Evolutionary conservation across 2,113 vertebrate species (phyloP).

Genomic region (Psilopsiagon aurifrons): DNA sequence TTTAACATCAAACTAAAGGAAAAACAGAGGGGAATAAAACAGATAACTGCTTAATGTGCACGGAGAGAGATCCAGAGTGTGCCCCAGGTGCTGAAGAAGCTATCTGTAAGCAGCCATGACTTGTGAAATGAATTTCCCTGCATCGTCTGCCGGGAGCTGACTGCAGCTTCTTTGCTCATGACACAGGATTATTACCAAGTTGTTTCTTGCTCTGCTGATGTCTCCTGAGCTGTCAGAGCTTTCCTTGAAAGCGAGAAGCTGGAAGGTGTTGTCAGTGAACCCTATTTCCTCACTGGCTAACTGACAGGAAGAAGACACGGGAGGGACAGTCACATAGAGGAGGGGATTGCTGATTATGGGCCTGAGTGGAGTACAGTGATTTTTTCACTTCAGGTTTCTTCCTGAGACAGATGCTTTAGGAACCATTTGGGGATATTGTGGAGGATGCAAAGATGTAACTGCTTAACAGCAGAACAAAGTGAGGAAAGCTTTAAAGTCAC

Average conservation of each 20-base stretch:
- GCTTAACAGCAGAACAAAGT: not conserved
- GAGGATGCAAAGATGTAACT: not conserved
- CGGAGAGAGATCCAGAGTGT: rapidly evolving
- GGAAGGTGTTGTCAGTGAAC: not conserved
- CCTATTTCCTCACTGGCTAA: not conserved
- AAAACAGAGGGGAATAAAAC: not conserved
- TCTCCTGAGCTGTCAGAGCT: not conserved
- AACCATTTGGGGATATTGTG: rapidly evolving
- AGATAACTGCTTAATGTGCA: not conserved
- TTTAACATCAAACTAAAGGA: not conserved
- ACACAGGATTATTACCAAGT: not conserved
- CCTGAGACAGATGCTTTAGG: not conserved
- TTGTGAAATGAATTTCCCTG: not conserved
- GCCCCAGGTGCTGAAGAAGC: not conserved
- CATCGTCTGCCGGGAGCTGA: not conserved
- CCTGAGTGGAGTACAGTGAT: rapidly evolving
- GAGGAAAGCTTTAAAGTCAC: not conserved
- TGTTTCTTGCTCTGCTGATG: not conserved
- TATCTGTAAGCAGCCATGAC: not conserved
- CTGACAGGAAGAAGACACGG: rapidly evolving
- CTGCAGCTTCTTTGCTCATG: not conserved
- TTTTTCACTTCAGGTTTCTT: not conserved
- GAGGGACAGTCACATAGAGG: not conserved
- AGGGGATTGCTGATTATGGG: not conserved
- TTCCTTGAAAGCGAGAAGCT: rapidly evolving